A percentile compares a stretch with the other conserved stretches of the same genome.
Conservation (phyloP, 2,113 vertebrate genomes). For the Thalassarche chlororhynchos region DNA sequence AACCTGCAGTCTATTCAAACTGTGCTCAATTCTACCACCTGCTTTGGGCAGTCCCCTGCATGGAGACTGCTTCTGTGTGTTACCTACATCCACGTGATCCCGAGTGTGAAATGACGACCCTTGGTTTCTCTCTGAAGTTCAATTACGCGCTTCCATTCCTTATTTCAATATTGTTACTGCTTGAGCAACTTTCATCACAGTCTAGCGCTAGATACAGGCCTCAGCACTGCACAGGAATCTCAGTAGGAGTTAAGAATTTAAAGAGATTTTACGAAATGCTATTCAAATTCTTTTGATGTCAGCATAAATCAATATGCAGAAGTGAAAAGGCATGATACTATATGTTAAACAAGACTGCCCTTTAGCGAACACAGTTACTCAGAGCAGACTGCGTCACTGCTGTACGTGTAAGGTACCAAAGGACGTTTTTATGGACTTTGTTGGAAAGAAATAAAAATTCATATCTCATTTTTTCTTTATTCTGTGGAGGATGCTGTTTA, state of each 20-base stretch:
- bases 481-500: conserved; percentile 9
- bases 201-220: not conserved
- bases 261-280: not conserved
- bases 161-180: not conserved
- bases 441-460: conserved; percentile 12
- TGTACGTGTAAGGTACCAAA: not conserved
- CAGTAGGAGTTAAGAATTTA: not conserved
- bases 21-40: not conserved
- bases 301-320: not conserved
- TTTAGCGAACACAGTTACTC: not conserved
- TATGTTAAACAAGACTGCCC: not conserved
- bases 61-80: not conserved
- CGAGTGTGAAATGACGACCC: not conserved
- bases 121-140: not conserved
- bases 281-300: not conserved
- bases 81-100: not conserved
- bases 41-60: not conserved
- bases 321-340: not conserved
- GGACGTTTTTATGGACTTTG: not conserved
- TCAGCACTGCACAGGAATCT: not conserved
- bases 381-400: not conserved
- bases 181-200: not conserved
- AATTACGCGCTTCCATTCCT: not conserved
- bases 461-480: not conserved
- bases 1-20: not conserved